Base-by-base conservation (phyloP, 2,888 invertebrate species). In the Ornithoptera alexandrae region DNA sequence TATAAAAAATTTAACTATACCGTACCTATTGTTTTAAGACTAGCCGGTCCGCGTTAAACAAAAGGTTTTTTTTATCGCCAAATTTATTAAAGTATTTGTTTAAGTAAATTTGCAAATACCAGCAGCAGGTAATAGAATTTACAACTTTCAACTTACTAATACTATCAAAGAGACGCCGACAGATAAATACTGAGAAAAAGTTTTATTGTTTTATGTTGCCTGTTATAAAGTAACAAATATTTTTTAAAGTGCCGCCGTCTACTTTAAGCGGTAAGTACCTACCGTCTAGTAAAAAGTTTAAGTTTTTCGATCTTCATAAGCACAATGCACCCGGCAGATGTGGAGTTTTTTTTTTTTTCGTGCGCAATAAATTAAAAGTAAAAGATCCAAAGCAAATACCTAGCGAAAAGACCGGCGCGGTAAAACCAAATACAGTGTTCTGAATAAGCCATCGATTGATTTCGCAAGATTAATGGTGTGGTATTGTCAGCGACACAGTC, bases 371-470 rank as follows among this genome's bases (percentile, higher is more conserved):
- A 90, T 89, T 88, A 85, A 22, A 81, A 87, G 86, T 88, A 92
- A 92, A 91, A 91, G 84, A 88, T 88, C 84, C 84, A 90, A 90
- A 90, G 89, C 88, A 92, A 93, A 93, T 87, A 92, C 86, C 81
- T 84, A 87, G 83, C 84, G 78, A 89, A 83, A 90, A 90, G 85
- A 85, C 85, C 85, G 8, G 50, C 85, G 87, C 88, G 84, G 88
- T 81, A 86, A 89, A 88, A 86, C 89, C 91, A 87, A 90, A 92
- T 88, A 91, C 90, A 88, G 90, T 90, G 90, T 92, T 90, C 89
- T 88, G 90, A 92, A 90, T 91, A 91, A 90, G 89, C 92, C 90
- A 92, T 92, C 92, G 93, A 93, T 93, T 93, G 92, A 93, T 93
- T 93, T 91, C 85, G 84, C 84, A 93, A 93, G 93, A 93, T 93